Conservation (phyloP, 2,888 invertebrate species). For the Agapetus fuscipes region DNA sequence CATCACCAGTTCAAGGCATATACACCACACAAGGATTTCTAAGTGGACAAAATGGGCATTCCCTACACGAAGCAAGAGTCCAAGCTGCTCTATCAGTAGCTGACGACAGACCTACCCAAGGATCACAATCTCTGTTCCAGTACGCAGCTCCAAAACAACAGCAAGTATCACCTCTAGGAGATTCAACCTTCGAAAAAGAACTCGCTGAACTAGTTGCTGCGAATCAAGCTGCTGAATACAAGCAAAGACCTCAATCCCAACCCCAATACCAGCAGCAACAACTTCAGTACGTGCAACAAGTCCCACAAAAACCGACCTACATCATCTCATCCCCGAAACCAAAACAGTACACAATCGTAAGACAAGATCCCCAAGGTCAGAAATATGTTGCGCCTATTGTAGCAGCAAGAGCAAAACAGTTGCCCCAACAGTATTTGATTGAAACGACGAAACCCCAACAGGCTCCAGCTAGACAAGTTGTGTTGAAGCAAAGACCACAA, state of each 20-base stretch:
- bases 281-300: background rate
- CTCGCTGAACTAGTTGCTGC: conserved; percentile 18
- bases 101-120: conserved; percentile 12
- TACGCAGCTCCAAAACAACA: conserved; percentile 12
- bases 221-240: conserved; percentile 18
- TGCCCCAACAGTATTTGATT: conserved; percentile 41
- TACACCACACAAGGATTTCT: conserved; percentile 17
- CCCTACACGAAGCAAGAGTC: conserved; percentile 19
- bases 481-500: conserved; percentile 9
- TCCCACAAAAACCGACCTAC: conserved; percentile 5
- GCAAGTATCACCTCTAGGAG: conserved; percentile 11
- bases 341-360: conserved; percentile 8
- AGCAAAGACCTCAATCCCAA: conserved; percentile 12
- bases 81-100: conserved; percentile 18
- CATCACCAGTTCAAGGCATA: conserved; percentile 12
- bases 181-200: conserved; percentile 19
- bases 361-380: conserved; percentile 5
- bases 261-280: conserved; percentile 1
- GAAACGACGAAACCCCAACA: conserved; percentile 32
- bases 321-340: conserved; percentile 5
- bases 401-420: conserved; percentile 9
- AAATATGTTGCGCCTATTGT: conserved; percentile 13
- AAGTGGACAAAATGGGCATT: conserved; percentile 6
- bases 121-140: conserved; percentile 8
- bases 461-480: conserved; percentile 8